phyloP scores from a whole-genome alignment of 1,140 invertebrate species.

The Bicyclus anynana region DNA sequence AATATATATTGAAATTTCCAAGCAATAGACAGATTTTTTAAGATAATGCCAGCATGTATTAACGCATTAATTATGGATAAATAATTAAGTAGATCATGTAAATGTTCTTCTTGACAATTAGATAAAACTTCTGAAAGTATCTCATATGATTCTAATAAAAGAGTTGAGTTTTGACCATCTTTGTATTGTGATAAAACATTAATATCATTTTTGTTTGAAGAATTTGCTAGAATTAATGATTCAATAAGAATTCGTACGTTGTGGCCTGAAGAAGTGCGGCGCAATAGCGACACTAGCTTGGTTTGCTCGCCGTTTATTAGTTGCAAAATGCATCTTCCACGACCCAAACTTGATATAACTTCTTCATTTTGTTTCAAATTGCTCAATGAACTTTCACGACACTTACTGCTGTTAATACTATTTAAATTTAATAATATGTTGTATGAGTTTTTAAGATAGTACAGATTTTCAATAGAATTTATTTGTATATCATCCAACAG shows the following conservation, averaged over 20 bases:
- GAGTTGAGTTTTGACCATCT: slow-evolving; percentile 44
- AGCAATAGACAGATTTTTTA: slow-evolving; percentile 56
- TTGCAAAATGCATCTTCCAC: slow-evolving; percentile 41
- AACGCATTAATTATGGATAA: slow-evolving; percentile 53
- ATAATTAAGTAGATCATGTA: slow-evolving; percentile 48
- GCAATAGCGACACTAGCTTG: slow-evolving; percentile 37
- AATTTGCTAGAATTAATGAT: slow-evolving; percentile 35
- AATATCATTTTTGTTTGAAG: slow-evolving; percentile 25
- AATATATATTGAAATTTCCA: slow-evolving; percentile 71
- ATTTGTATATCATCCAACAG: slow-evolving; percentile 43
- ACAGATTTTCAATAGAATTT: slow-evolving; percentile 53
- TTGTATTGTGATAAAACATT: slow-evolving; percentile 44
- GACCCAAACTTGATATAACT: slow-evolving; percentile 34
- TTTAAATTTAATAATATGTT: slow-evolving; percentile 44
- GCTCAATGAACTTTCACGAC: slow-evolving; percentile 27
- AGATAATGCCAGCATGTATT: slow-evolving; percentile 46
- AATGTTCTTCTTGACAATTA: slow-evolving; percentile 55
- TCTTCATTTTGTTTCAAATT: slow-evolving; percentile 34
- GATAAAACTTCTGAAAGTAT: slow-evolving; percentile 48
- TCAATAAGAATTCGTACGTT: slow-evolving; percentile 48
- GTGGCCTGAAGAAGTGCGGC: slow-evolving; percentile 43
- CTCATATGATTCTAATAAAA: slow-evolving; percentile 45
- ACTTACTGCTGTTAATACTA: slow-evolving; percentile 44
- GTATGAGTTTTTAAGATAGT: slow-evolving; percentile 63
- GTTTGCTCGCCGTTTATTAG: slow-evolving; percentile 37